Percentiles rank a stretch among this genome's conserved stretches.
These are phyloP conservation scores for Chaenocephalus aceratus DNA, from an alignment of 2,113 vertebrate genomes.

Conservation along the genomic window DNA sequence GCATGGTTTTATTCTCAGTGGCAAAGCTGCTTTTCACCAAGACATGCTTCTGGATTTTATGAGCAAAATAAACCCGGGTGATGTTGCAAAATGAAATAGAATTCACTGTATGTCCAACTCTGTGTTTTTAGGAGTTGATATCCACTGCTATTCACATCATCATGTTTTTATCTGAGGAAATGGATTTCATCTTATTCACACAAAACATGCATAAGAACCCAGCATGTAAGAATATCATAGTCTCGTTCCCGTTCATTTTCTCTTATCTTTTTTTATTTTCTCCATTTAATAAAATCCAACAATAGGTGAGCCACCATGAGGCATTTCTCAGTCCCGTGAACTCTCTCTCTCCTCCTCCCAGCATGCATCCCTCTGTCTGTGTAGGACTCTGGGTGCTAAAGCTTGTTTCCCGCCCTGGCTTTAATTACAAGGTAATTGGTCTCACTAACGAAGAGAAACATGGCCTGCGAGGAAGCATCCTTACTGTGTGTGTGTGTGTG, in stretches of 20 bases:
- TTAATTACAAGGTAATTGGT: slow-evolving; percentile 78
- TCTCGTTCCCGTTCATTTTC: slow-evolving; percentile 31
- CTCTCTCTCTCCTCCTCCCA: not conserved
- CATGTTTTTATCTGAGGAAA: slow-evolving; percentile 9
- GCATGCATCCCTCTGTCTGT: slow-evolving; percentile 18
- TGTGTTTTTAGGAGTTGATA: slow-evolving; percentile 1
- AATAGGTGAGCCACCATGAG: slow-evolving; percentile 17
- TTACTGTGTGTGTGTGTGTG: not conserved
- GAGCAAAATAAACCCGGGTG: slow-evolving; percentile 10
- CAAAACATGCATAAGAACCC: not conserved
- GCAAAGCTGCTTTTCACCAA: slow-evolving; percentile 12
- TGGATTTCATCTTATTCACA: slow-evolving; percentile 12
- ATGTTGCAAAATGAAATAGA: slow-evolving; percentile 9
- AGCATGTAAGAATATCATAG: slow-evolving; percentile 19
- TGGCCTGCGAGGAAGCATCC: slow-evolving; percentile 7
- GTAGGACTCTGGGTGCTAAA: slow-evolving; percentile 42
- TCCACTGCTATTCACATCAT: not conserved
- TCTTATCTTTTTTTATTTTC: slow-evolving; percentile 29
- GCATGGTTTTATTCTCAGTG: not conserved
- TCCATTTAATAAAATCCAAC: slow-evolving; percentile 43
- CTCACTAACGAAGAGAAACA: slow-evolving; percentile 63
- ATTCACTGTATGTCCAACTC: slow-evolving; percentile 7
- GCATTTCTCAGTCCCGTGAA: slow-evolving; percentile 2
- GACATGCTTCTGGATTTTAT: not conserved
- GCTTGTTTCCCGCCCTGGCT: slow-evolving; percentile 54